A percentile compares a stretch with the other conserved stretches of the same genome.
Conservation (phyloP, 2,113 vertebrate species). For the Rhineura floridana region DNA sequence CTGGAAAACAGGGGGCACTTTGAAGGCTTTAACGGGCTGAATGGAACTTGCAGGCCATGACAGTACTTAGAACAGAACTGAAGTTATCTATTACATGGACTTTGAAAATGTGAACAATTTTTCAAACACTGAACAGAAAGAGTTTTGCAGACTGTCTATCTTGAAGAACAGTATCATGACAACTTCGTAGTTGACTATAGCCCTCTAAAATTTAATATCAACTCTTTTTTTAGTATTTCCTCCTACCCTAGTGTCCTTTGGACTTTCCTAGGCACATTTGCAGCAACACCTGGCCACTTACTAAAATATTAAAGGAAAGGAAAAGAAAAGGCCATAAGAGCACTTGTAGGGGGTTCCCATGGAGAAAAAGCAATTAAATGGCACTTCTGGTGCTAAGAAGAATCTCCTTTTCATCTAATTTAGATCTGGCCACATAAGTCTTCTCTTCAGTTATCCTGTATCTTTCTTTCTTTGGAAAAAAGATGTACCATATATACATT, state of each 20-base stretch:
- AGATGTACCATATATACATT: conserved; percentile 59
- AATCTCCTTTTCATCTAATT: conserved; percentile 54
- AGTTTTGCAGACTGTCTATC: neutral
- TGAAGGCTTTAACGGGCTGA: neutral
- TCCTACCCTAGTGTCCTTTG: neutral
- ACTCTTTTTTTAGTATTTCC: neutral
- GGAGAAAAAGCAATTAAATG: conserved; percentile 37
- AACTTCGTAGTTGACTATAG: neutral
- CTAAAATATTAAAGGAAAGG: conserved; percentile 25
- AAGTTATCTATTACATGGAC: neutral
- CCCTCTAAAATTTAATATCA: neutral
- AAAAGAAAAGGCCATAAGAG: neutral
- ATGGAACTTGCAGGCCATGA: neutral
- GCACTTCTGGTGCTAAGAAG: conserved; percentile 42
- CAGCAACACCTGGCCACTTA: neutral
- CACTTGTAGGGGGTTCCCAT: neutral
- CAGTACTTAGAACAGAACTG: neutral
- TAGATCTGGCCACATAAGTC: conserved; percentile 53
- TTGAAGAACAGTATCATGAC: neutral
- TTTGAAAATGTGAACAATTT: neutral
- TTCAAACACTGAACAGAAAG: neutral
- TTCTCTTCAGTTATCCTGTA: conserved; percentile 46
- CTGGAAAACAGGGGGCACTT: neutral
- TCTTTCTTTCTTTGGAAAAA: conserved; percentile 57
- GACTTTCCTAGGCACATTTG: neutral